Evolutionary conservation across 2,888 invertebrate genomes (phyloP), one percentile per base, ranked within the genome.

Genomic region (Cephus pygmeus): DNA sequence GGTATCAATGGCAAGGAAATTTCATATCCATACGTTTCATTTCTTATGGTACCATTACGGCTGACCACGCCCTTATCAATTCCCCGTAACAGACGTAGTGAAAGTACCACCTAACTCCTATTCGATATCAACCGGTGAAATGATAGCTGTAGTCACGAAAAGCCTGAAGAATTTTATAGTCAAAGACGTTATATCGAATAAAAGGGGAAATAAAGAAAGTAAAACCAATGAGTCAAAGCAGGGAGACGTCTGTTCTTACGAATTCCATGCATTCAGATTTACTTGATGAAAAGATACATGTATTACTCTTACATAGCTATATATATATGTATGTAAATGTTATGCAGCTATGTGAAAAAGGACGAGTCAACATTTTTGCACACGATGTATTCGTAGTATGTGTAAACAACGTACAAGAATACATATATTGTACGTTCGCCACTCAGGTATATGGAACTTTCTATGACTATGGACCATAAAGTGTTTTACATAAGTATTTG

Each of bases 331-430:
- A 79, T 78, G 78, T 79, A 79, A 77, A 80, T 77, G 80, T 79
- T 73, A 79, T 79, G 77, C 78, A 40, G 77, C 77, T 76, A 73
- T 76, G 73, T 79, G 71, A 11, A 31, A 77, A 77, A 73, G 75
- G 56, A 56, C 56, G 56, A 56, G 56, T 56, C 56, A 56, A 56
- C 56, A 56, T 56, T 23, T 56, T 56, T 56, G 56, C 56, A 23
- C 23, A 15, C 15, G 9, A 2, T 23, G 1, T 6, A 40, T 15
- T 15, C 15, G 0, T 6, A 4, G 40, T 40, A 15, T 40, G 6
- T 23, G 23, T 56, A 9, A 23, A 23, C 0, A 40, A 56, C 9
- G 1, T 56, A 56, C 23, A 23, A 9, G 56, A 2, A 23, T 23
- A 9, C 56, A 9, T 56, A 56, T 56, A 23, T 9, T 23, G 56